Base-by-base conservation (phyloP, 2,113 vertebrate genomes). In the Henicopernis longicauda region DNA sequence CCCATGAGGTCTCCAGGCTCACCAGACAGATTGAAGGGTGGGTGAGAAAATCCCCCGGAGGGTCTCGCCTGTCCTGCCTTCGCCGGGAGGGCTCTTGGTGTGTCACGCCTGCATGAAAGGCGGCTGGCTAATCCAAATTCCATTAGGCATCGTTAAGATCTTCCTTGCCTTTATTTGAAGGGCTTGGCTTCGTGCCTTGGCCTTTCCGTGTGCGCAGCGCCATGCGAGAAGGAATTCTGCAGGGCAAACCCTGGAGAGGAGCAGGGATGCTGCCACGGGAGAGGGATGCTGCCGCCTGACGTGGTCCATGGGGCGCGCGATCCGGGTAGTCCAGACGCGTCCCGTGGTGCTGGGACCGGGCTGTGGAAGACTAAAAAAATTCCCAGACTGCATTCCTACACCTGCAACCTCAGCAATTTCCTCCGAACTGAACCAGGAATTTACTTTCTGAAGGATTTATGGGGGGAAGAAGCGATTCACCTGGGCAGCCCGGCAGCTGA, bases 11-110 rank as follows among this genome's bases (percentile, higher is more conserved):
- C 52, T 93, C 34, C 11, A 22, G 36, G 38, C 94, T 73, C 27
- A 15, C 25, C 2, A 15, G 61, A 18, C 38, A 36, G 82, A 55
- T 93, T 58, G 91, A 62, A 57, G 59, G 27, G 21, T 89, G 59
- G 38, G 36, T 90, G 84, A 93, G 91, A 93, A 93, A 96, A 87
- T 78, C 32, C 50, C 83, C 73, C 16, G 57, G 82, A 90, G 92
- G 88, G 85, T 93, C 87, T 80, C 5, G 5, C 67, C 88, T 80
- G 44, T 49, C 10, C 69, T 77, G 89, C 82, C 59, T 32, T 14
- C 1, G 32, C 61, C 5, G 5, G 63, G 76, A 76, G 69, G 74
- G 63, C 57, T 84, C 82, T 22, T 69, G 34, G 62, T 9, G 7
- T 74, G 89, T 90, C 78, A 55, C 1, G 9, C 59, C 1, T 13